Evolutionary conservation across 1,140 invertebrate species (phyloP).

Genomic region (Drosophila seguyi): DNA sequence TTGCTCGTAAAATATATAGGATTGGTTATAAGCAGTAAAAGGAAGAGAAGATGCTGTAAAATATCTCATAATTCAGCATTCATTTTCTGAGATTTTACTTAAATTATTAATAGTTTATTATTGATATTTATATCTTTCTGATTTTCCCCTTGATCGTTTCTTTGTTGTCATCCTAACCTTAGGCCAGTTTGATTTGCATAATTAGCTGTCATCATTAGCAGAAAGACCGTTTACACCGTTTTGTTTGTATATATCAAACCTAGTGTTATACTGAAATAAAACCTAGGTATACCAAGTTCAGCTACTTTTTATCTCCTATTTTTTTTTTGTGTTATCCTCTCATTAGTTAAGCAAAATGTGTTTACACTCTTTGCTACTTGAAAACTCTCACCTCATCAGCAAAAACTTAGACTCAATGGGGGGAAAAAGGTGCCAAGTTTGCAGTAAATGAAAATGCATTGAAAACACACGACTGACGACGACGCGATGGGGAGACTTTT

Average conservation of each 20-base stretch:
- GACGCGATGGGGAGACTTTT: constrained; percentile 29
- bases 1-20: background rate
- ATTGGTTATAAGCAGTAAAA: background rate
- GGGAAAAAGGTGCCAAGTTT: constrained; percentile 51
- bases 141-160: background rate
- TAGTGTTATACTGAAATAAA: background rate
- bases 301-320: background rate
- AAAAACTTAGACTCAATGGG: constrained; percentile 21
- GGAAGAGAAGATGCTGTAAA: background rate
- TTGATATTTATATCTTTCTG: background rate
- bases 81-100: background rate
- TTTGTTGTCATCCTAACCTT: constrained; percentile 3
- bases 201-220: constrained; percentile 39
- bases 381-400: constrained; percentile 68
- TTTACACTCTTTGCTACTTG: constrained; percentile 50
- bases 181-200: constrained; percentile 10
- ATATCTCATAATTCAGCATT: background rate
- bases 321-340: constrained; percentile 2
- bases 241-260: background rate
- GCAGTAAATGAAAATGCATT: constrained; percentile 71
- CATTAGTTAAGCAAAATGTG: constrained; percentile 38
- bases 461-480: constrained; percentile 17
- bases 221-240: background rate
- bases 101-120: constrained; percentile 6
- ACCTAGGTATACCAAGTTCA: background rate